Evolutionary conservation across 2,113 vertebrate genomes (phyloP).

Genomic region (Indicator maculatus): DNA sequence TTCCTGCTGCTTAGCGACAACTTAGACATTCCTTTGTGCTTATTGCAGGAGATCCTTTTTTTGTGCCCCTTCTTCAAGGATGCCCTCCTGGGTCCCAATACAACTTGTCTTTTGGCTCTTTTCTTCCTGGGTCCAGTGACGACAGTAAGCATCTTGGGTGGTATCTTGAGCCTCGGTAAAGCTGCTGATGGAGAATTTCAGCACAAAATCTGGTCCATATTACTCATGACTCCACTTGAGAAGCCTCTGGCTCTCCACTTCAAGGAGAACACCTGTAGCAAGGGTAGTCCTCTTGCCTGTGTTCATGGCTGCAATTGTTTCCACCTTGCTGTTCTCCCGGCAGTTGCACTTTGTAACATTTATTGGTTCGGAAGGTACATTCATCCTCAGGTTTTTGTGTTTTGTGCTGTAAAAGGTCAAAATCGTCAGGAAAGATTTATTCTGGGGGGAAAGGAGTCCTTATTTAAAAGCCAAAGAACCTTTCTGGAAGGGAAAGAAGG

Average conservation of each 20-base stretch:
- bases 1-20: neutral
- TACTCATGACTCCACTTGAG: fast-evolving
- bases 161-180: neutral
- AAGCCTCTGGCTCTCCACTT: neutral
- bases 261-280: neutral
- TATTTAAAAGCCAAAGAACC: neutral
- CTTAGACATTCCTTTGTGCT: neutral
- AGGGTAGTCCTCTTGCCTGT: neutral
- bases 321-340: neutral
- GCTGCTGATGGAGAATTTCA: neutral
- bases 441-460: neutral
- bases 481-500: neutral
- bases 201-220: neutral
- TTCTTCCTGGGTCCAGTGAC: neutral
- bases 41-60: neutral
- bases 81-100: fast-evolving
- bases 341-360: slow-evolving; percentile 23
- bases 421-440: slow-evolving; percentile 63
- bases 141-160: neutral
- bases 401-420: slow-evolving; percentile 60
- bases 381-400: slow-evolving; percentile 6
- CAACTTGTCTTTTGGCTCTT: neutral
- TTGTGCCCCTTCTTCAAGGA: neutral
- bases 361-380: slow-evolving; percentile 41
- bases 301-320: neutral